Evolutionary conservation across 2,888 invertebrate species (phyloP).

Genomic region (Syrphus vitripennis): DNA sequence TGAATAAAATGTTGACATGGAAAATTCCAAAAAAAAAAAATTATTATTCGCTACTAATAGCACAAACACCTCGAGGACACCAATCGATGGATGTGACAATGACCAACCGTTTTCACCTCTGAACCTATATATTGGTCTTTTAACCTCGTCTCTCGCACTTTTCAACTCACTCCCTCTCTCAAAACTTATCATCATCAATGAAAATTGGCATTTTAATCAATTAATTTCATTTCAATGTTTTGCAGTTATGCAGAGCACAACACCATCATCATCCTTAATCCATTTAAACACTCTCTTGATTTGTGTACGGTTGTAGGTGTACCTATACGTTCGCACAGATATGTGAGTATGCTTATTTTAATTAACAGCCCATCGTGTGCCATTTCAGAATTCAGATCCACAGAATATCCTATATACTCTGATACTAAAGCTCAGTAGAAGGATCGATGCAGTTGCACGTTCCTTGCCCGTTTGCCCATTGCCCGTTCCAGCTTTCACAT

Average conservation of each 20-base stretch:
- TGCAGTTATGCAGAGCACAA: conserved; percentile 28
- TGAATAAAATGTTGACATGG: conserved; percentile 7
- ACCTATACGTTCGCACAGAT: conserved; percentile 1
- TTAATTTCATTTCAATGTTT: conserved; percentile 51
- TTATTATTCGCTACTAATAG: background rate
- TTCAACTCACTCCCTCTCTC: background rate
- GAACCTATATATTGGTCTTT: conserved; percentile 1
- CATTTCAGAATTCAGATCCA: conserved; percentile 8
- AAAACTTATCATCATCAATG: background rate
- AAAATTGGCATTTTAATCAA: conserved; percentile 63
- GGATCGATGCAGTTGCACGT: conserved; percentile 53
- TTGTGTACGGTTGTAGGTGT: conserved; percentile 3
- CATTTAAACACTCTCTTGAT: conserved; percentile 5
- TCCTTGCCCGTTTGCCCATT: no score
- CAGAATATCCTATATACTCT: background rate
- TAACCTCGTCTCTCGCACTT: no score
- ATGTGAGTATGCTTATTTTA: conserved; percentile 60
- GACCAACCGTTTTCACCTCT: conserved; percentile 19
- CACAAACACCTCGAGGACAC: background rate
- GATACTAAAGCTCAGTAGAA: conserved; percentile 26
- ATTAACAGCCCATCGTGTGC: conserved; percentile 62
- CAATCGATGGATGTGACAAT: conserved; percentile 33
- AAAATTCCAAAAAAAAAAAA: background rate
- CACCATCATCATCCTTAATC: conserved; percentile 22
- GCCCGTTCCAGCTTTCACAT: no score